Conservation (phyloP, 2,888 invertebrate genomes). For the Yponomeuta cagnagella region DNA sequence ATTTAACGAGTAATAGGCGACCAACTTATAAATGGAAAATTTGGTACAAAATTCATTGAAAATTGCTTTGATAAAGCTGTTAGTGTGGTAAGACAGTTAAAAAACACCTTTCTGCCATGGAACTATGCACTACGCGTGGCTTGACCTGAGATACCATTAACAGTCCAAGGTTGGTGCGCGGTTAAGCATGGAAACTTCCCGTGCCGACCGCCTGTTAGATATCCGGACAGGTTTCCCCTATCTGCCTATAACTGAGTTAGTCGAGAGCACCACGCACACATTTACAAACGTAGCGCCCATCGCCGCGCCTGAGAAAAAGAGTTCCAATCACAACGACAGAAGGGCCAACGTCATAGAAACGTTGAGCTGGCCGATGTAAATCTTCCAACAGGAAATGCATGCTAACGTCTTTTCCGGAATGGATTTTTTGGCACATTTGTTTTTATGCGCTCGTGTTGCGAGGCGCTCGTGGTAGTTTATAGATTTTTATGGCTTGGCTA, state of each 20-base stretch:
- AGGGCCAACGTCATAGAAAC: background rate
- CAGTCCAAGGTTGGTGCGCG: conserved; percentile 22
- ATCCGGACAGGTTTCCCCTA: conserved; percentile 48
- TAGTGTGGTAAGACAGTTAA: no score
- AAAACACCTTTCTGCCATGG: no score
- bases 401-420: conserved; percentile 10
- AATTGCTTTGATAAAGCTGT: no score
- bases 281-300: background rate
- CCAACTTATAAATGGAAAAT: no score
- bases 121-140: no score
- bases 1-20: no score
- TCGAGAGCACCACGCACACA: background rate
- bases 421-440: conserved; percentile 22
- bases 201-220: conserved; percentile 40
- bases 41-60: no score
- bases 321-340: background rate
- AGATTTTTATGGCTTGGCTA: background rate
- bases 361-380: conserved; percentile 5
- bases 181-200: conserved; percentile 35
- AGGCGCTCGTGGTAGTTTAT: background rate
- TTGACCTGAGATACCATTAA: background rate
- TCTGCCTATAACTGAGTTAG: conserved; percentile 27
- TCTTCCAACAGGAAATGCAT: conserved; percentile 20
- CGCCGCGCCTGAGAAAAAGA: background rate
- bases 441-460: conserved; percentile 29